Evolutionary conservation across 2,888 invertebrate species (phyloP).

Genomic region (Tipula helvola): DNA sequence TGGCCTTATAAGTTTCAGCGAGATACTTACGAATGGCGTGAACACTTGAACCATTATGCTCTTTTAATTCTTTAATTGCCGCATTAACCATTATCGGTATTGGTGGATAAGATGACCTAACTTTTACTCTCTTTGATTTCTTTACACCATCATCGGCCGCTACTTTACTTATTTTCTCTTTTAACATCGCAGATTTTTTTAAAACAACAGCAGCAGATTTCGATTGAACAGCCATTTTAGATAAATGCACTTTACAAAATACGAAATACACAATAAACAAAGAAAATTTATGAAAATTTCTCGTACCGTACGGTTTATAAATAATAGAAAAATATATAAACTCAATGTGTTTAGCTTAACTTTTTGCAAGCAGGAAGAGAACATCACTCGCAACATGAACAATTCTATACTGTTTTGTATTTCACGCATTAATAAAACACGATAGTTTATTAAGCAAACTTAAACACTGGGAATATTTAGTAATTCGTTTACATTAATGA

Average conservation of each 20-base stretch:
- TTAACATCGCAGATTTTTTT: too few species aligned
- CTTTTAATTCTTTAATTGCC: not conserved
- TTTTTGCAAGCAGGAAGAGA: not conserved
- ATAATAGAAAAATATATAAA: too few species aligned
- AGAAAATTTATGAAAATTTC: too few species aligned
- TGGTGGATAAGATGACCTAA: not conserved
- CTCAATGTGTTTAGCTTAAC: not conserved
- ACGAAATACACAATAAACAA: not conserved
- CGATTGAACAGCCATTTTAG: not conserved
- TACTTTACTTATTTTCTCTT: not conserved
- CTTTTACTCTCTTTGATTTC: not conserved
- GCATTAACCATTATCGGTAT: not conserved
- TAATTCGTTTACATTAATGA: not conserved
- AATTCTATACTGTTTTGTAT: not conserved
- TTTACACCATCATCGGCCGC: not conserved
- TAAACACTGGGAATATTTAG: not conserved
- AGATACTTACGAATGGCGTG: not conserved
- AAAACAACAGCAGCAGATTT: not conserved
- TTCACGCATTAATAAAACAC: not conserved
- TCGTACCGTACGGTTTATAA: too few species aligned
- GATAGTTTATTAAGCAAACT: not conserved
- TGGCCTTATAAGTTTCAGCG: not conserved
- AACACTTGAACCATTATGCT: not conserved
- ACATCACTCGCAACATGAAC: not conserved
- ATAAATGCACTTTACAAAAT: not conserved